Evolutionary conservation across 2,797 vertebrate genomes (phyloP).

Genomic region (Knipowitschia caucasica): DNA sequence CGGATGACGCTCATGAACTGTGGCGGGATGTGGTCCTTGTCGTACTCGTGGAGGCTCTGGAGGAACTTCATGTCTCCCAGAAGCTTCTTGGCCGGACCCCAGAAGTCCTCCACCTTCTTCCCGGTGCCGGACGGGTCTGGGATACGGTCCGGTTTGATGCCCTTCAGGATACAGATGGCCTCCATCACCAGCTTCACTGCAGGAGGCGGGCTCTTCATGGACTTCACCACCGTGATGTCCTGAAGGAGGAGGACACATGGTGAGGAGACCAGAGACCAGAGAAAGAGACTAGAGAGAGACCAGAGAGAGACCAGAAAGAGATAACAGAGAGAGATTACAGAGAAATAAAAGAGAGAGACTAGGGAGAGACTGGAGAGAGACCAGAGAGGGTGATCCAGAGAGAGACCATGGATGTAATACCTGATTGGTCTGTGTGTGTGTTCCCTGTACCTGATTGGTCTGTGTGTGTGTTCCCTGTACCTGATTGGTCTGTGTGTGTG

Average conservation of each 20-base stretch:
- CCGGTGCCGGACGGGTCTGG: conserved; percentile 84
- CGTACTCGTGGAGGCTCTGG: conserved; percentile 88
- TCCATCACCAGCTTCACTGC: conserved; percentile 93
- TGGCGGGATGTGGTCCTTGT: conserved; percentile 87
- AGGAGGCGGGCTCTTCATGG: conserved; percentile 89
- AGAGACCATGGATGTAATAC: too few species aligned
- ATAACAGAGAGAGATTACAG: too few species aligned
- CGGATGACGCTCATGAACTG: conserved; percentile 82
- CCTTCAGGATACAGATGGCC: conserved; percentile 91
- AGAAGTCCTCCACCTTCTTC: conserved; percentile 89
- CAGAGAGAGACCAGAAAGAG: too few species aligned
- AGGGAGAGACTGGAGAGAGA: too few species aligned
- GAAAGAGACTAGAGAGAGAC: too few species aligned
- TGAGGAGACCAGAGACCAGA: too few species aligned
- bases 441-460: too few species aligned
- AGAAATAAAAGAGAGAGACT: too few species aligned
- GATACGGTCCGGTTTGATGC: conserved; percentile 86
- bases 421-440: too few species aligned
- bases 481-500: too few species aligned
- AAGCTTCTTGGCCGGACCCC: conserved; percentile 89
- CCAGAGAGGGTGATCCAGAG: too few species aligned
- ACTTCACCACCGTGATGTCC: conserved; percentile 91
- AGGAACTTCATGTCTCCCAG: conserved; percentile 88
- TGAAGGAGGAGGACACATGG: conserved; percentile 39
- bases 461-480: too few species aligned